Evolutionary conservation across 2,113 vertebrate species (phyloP).

Genomic region (Megaceryle maxima): DNA sequence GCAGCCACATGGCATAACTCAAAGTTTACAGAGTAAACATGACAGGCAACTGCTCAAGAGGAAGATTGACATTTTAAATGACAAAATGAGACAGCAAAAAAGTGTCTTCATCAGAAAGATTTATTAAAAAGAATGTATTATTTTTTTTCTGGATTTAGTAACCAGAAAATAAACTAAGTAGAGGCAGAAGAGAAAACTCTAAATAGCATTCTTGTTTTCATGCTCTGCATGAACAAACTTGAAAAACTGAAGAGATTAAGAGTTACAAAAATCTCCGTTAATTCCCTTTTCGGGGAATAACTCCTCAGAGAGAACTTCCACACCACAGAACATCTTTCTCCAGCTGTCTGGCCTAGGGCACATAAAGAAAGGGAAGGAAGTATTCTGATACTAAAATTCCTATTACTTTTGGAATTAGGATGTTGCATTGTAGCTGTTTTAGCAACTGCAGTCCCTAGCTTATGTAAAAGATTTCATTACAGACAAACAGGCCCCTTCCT

Average conservation of each 20-base stretch:
- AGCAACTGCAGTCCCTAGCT: neutral
- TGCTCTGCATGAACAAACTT: neutral
- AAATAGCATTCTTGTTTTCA: neutral
- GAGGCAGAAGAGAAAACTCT: neutral
- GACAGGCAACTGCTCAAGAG: neutral
- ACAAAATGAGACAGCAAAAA: neutral
- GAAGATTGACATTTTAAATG: neutral
- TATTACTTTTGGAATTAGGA: neutral
- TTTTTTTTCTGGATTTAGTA: neutral
- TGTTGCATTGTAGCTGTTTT: neutral
- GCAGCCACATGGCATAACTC: neutral
- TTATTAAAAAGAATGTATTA: too few relatives aligned
- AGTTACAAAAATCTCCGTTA: neutral
- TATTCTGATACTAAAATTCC: neutral
- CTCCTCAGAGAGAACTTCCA: neutral
- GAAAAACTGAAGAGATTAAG: neutral
- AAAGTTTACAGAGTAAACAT: neutral
- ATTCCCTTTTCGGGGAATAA: neutral
- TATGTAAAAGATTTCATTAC: neutral
- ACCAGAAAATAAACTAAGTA: neutral
- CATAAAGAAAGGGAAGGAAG: neutral
- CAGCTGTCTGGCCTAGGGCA: neutral
- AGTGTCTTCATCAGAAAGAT: neutral
- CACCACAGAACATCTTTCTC: neutral
- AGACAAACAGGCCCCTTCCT: neutral